Percentiles rank a stretch among this genome's conserved stretches.
Evolutionary conservation across 2,113 vertebrate species (phyloP).

Genomic region (Dolichallabes microphthalmus): DNA sequence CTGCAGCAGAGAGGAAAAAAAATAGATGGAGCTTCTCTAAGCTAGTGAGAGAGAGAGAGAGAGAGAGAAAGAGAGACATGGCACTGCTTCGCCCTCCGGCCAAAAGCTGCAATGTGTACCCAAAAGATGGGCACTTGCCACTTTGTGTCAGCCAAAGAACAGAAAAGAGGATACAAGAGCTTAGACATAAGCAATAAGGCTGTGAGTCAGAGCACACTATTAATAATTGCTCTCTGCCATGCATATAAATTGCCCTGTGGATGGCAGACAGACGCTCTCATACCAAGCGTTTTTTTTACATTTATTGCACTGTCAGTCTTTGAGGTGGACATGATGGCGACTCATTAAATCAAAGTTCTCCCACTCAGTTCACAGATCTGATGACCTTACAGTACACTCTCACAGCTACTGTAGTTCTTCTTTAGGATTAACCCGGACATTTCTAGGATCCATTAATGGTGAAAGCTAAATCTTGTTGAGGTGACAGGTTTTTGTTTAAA

Average conservation of each 20-base stretch:
- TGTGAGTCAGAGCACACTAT: slow-evolving; percentile 48
- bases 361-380: slow-evolving; percentile 35
- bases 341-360: slow-evolving; percentile 38
- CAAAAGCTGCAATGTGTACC: slow-evolving; percentile 43
- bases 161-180: slow-evolving; percentile 7
- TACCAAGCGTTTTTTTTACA: slow-evolving; percentile 28
- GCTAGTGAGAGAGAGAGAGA: neutral
- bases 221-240: slow-evolving; percentile 32
- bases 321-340: slow-evolving; percentile 39
- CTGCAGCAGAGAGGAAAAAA: slow-evolving; percentile 14
- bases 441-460: neutral
- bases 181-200: slow-evolving; percentile 36
- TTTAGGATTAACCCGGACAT: slow-evolving; percentile 4
- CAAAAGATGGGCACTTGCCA: slow-evolving; percentile 39
- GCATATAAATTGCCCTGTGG: slow-evolving; percentile 37
- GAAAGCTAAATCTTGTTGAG: neutral
- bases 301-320: slow-evolving; percentile 46
- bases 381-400: neutral
- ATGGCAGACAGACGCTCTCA: slow-evolving; percentile 23
- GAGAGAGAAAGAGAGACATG: neutral
- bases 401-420: neutral
- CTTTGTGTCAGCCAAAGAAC: slow-evolving; percentile 36
- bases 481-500: neutral
- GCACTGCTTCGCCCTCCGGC: slow-evolving; percentile 24
- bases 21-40: neutral